Evolutionary conservation across 2,113 vertebrate genomes (phyloP), one percentile per base, ranked within the genome.

Genomic region (Neogobius melanostomus): DNA sequence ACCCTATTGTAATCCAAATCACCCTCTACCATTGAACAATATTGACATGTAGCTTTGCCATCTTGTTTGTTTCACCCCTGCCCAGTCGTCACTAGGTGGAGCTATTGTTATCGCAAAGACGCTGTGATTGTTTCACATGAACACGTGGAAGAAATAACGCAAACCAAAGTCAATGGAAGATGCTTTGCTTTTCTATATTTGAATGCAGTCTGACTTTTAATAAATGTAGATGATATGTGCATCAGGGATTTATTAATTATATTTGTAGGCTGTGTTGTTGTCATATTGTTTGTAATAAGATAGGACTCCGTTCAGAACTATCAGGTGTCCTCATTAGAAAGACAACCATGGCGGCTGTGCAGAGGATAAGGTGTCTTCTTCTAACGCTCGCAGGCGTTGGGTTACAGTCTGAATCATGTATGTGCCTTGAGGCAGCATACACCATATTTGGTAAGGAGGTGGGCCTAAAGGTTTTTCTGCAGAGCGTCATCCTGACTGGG

Each of bases 281-380:
- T 84, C 65, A 76, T 61, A 73, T 72, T 77, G 77, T 77, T 16
- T 48, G 91, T 90, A 92, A 93, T 80, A 10, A 75, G 88, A 92
- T 82, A 88, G 21, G 77, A 15, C 70, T 73, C 68, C 77, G 76
- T 73, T 76, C 54, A 69, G 53, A 21, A 49, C 65, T 69, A 77
- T 93, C 89, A 77, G 14, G 65, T 93, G 71, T 91, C 90, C 90
- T 92, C 92, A 93, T 93, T 93, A 91, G 92, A 93, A 90, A 89
- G 86, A 90, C 89, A 90, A 86, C 85, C 69, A 71, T 21, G 21
- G 21, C 59, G 79, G 91, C 91, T 91, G 91, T 86, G 53, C 67
- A 72, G 72, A 63, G 85, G 90, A 87, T 94, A 77, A 54, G 16
- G 72, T 93, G 88, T 92, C 93, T 88, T 88, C 90, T 91, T 91